Evolutionary conservation across 2,797 vertebrate species (phyloP), one percentile per base, ranked within the genome.

Genomic region (Dendrocincla fuliginosa): DNA sequence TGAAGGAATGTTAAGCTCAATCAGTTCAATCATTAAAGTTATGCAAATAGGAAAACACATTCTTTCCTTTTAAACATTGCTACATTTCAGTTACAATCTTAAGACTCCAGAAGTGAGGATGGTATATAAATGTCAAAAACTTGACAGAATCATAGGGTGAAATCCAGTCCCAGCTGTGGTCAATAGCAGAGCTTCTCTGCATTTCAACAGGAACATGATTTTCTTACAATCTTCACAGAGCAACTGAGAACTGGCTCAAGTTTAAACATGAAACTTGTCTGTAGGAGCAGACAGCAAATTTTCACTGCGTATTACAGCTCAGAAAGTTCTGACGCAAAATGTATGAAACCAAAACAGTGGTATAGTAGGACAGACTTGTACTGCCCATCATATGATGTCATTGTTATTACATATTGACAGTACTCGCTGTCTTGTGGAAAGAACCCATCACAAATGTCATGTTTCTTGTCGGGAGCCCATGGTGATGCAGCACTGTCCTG

Each of bases 11-110:
- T 93, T 92, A 77, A 89, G 16, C 84, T 93, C 77, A 77, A 87
- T 80, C 90, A 77, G 33, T 85, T 87, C 13, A 18, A 82, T 94
- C 91, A 95, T 90, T 95, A 82, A 90, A 94, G 86, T 80, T 90
- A 95, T 90, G 81, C 68, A 97, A 93, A 97, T 84, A 56, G 42
- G 24, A 82, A 94, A 94, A 23, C 86, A 74, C 30, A 57, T 80
- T 77, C 59, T 52, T 87, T 59, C 73, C 82, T 89, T 88, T 79
- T 53, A 77, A 89, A 39, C 16, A 46, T 79, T 23, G 41, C 64
- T 84, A 35, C 5, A 1, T 79, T 95, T 87, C 46, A 74, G 60
- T 79, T 84, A 56, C 41, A 80, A n/a, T 84, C 30, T 8, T 41
- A 70, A 79, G 33, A 90, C 46, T 79, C 70, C 64, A 87, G 74